Evolutionary conservation across 1,140 invertebrate genomes (phyloP).

Genomic region (Pseudachorutes palmiensis): DNA sequence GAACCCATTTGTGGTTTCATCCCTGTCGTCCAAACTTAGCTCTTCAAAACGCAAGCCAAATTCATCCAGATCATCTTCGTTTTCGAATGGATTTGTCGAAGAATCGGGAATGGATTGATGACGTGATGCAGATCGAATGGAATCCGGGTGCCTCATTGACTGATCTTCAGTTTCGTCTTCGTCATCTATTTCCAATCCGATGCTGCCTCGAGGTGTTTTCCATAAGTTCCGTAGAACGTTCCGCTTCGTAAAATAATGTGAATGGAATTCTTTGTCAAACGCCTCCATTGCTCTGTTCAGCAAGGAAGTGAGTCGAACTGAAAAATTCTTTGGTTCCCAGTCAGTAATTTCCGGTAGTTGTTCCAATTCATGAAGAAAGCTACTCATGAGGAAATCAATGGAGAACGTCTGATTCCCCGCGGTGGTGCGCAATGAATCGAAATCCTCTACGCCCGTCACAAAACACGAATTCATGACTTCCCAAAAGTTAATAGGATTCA

Average conservation of each 20-base stretch:
- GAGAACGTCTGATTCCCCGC: background rate
- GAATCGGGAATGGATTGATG: background rate
- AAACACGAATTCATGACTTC: slow-evolving; percentile 28
- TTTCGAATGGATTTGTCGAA: background rate
- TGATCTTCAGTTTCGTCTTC: background rate
- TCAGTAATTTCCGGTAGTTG: slow-evolving; percentile 26
- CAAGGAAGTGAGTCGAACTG: slow-evolving; percentile 21
- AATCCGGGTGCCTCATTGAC: background rate
- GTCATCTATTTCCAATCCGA: slow-evolving; percentile 17
- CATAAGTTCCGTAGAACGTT: slow-evolving; percentile 23
- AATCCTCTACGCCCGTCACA: slow-evolving; percentile 28
- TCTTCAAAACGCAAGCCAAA: background rate
- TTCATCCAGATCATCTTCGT: background rate
- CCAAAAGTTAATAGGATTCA: slow-evolving; percentile 28
- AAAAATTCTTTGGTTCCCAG: slow-evolving; percentile 31
- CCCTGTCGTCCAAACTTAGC: background rate
- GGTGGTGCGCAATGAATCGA: background rate
- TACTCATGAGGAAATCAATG: slow-evolving; percentile 24
- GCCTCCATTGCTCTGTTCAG: slow-evolving; percentile 23
- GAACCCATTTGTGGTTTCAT: background rate
- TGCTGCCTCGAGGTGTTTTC: slow-evolving; percentile 6
- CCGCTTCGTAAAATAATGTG: slow-evolving; percentile 34
- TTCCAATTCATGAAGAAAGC: slow-evolving; percentile 33
- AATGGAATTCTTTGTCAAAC: slow-evolving; percentile 33
- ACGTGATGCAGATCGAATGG: background rate